Evolutionary conservation across 2,113 vertebrate species (phyloP).

Genomic region (Hydropotes inermis): DNA sequence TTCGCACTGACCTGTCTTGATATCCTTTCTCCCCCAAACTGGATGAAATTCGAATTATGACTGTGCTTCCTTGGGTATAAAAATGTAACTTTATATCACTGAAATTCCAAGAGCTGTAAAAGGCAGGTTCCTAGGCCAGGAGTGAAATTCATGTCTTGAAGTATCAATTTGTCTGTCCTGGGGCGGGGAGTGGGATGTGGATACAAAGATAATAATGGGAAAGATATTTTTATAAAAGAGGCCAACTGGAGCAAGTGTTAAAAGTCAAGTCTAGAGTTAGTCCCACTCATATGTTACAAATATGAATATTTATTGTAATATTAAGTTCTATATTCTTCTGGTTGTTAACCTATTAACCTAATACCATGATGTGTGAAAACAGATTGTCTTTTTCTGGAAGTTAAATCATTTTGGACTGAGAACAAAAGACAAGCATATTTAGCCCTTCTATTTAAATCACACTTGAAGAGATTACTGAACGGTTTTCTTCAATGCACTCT

Average conservation of each 20-base stretch:
- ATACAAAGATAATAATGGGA: not conserved
- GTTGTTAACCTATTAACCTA: slow-evolving; percentile 11
- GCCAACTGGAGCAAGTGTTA: not conserved
- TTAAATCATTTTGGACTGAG: slow-evolving; percentile 10
- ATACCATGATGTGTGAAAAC: not conserved
- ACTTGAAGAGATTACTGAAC: not conserved
- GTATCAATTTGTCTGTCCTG: no score
- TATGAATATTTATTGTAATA: not conserved
- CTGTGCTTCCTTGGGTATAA: not conserved
- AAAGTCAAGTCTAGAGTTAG: not conserved
- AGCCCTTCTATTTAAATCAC: slow-evolving; percentile 13
- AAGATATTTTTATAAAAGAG: not conserved
- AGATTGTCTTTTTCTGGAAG: not conserved
- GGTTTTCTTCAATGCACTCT: not conserved
- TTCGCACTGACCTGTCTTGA: not conserved
- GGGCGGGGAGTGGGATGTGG: accelerated
- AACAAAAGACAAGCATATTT: slow-evolving; percentile 40
- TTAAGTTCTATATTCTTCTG: slow-evolving; percentile 5
- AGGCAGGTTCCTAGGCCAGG: not conserved
- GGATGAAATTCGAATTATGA: not conserved
- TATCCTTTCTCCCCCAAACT: not conserved
- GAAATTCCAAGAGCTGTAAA: not conserved
- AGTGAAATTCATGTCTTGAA: not conserved
- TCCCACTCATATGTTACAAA: not conserved
- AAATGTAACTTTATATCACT: not conserved